Percentiles rank a stretch among this genome's conserved stretches.
Evolutionary conservation across 2,888 invertebrate genomes (phyloP).

Genomic region (Eupithecia insigniata): DNA sequence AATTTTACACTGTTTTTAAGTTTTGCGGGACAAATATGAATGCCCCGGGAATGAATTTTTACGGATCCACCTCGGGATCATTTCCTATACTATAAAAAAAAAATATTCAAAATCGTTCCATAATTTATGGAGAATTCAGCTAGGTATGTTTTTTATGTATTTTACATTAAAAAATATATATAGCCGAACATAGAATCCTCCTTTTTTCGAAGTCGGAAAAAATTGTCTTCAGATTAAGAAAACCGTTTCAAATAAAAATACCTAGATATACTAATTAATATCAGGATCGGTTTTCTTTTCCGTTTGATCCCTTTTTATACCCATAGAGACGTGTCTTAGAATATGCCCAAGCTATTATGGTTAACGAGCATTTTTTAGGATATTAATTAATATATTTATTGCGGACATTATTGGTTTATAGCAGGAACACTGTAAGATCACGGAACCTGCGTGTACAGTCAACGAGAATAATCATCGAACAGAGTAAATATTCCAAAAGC

Average conservation of each 20-base stretch:
- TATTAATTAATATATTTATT: conserved; percentile 15
- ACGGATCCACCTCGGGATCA: too few relatives aligned
- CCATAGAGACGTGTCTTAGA: neutral
- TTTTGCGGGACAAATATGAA: too few relatives aligned
- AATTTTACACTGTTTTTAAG: too few relatives aligned
- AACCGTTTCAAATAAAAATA: neutral
- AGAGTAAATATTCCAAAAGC: neutral
- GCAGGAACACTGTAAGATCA: neutral
- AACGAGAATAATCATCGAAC: neutral
- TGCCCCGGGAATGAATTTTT: too few relatives aligned
- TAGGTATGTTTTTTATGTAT: too few relatives aligned
- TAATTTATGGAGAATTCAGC: too few relatives aligned
- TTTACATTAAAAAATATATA: too few relatives aligned
- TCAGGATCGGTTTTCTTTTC: neutral
- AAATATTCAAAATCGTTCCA: too few relatives aligned
- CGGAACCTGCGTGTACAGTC: neutral
- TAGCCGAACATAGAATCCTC: too few relatives aligned
- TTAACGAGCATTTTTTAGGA: neutral
- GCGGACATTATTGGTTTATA: neutral
- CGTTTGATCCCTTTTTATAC: neutral
- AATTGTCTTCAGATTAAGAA: neutral
- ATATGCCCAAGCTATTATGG: neutral
- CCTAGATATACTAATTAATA: too few relatives aligned
- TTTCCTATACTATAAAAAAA: too few relatives aligned
- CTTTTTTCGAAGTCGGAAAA: too few relatives aligned